Conservation (phyloP, 2,888 invertebrate genomes). For the Drosophila pseudotakahashii region DNA sequence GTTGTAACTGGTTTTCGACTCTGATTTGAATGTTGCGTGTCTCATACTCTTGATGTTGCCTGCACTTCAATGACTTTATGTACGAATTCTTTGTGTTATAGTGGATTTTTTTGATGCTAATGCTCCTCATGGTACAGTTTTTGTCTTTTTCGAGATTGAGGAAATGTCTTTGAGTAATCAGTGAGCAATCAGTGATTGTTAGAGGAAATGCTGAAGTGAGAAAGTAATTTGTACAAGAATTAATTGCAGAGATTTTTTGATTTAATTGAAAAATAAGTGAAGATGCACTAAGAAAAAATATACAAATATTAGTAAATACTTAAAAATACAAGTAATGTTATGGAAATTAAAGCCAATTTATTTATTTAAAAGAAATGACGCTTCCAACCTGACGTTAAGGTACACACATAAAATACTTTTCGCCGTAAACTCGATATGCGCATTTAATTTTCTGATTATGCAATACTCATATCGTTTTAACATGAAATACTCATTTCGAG, state of each 20-base stretch:
- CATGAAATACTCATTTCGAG: too few relatives aligned
- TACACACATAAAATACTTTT: too few relatives aligned
- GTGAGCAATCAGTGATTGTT: conserved; percentile 10
- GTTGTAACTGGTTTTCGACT: conserved; percentile 30
- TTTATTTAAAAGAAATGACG: too few relatives aligned
- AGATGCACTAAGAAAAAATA: neutral
- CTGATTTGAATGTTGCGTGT: conserved; percentile 72
- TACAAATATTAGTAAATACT: neutral
- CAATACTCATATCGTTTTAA: too few relatives aligned
- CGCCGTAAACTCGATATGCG: too few relatives aligned
- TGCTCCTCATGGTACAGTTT: conserved; percentile 21
- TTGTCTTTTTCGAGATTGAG: conserved; percentile 9
- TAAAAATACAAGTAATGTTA: too few relatives aligned
- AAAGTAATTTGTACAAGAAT: conserved; percentile 12
- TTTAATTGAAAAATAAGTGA: conserved; percentile 4
- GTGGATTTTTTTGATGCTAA: conserved; percentile 1
- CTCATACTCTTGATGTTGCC: conserved; percentile 10
- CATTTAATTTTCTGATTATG: too few relatives aligned
- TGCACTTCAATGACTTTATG: conserved; percentile 36
- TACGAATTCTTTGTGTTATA: conserved; percentile 6
- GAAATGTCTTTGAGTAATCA: conserved; percentile 24
- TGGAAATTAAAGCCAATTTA: neutral
- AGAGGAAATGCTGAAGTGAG: conserved; percentile 16
- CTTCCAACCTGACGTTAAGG: too few relatives aligned
- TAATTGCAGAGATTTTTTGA: conserved; percentile 7